Evolutionary conservation across 2,888 invertebrate genomes (phyloP).

Genomic region (Acanthococcus lagerstroemiae): DNA sequence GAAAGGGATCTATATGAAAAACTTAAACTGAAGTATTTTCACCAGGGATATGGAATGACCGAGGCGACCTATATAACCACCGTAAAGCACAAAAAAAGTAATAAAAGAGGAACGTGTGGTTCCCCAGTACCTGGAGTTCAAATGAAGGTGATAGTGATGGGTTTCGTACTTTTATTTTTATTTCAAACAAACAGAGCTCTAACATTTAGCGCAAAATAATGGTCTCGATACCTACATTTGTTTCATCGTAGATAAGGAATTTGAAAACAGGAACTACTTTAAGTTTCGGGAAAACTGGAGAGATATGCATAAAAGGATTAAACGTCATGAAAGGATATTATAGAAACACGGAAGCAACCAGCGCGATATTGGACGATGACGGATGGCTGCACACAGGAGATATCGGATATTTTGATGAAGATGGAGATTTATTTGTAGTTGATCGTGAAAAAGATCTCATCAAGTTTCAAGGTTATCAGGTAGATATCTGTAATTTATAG

Average conservation of each 20-base stretch:
- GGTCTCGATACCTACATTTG: too few relatives aligned
- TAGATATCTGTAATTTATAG: neutral
- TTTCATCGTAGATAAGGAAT: neutral
- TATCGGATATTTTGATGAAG: neutral
- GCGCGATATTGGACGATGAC: neutral
- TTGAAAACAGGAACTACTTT: neutral
- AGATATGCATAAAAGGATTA: neutral
- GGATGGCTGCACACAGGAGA: neutral
- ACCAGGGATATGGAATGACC: conserved; percentile 36
- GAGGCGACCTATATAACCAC: conserved; percentile 26
- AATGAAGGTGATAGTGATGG: neutral
- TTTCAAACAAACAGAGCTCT: too few relatives aligned
- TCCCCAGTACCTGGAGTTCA: neutral
- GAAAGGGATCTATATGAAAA: conserved; percentile 18
- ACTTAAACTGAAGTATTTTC: conserved; percentile 8
- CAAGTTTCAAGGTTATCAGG: neutral
- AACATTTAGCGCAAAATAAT: too few relatives aligned
- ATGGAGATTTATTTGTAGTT: neutral
- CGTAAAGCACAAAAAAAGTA: neutral
- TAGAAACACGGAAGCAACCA: neutral
- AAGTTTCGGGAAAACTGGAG: neutral
- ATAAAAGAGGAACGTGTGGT: neutral
- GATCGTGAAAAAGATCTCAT: neutral
- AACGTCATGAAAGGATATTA: neutral
- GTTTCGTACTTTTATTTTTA: too few relatives aligned